A percentile compares a stretch with the other conserved stretches of the same genome.
These are phyloP conservation scores for Drosophila cognata DNA, from an alignment of 2,888 invertebrate species.

Conservation along the genomic window DNA sequence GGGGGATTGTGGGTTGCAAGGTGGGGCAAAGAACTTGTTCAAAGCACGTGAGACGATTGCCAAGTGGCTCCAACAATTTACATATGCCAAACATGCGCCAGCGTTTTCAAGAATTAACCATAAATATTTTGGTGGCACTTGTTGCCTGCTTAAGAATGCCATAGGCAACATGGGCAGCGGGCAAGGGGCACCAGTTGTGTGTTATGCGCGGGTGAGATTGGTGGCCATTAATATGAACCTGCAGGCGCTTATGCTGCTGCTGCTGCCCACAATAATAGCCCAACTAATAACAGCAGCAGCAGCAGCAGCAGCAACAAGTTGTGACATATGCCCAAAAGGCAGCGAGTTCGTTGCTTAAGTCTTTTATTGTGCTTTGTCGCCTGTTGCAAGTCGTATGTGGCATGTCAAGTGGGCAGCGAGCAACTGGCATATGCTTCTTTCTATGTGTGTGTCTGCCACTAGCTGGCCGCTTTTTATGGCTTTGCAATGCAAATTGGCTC, in stretches of 20 bases:
- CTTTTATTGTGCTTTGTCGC: slow-evolving; percentile 51
- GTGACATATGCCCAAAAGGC: slow-evolving; percentile 50
- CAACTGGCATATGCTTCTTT: not conserved
- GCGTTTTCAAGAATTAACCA: slow-evolving; percentile 60
- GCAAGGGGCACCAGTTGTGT: not conserved
- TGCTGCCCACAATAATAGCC: slow-evolving; percentile 19
- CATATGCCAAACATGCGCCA: slow-evolving; percentile 67
- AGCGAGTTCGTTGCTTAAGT: slow-evolving; percentile 60
- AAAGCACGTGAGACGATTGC: slow-evolving; percentile 57
- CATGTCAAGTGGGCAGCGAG: slow-evolving; percentile 32
- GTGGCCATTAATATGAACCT: slow-evolving; percentile 51
- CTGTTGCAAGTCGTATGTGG: slow-evolving; percentile 8
- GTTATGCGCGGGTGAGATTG: not conserved
- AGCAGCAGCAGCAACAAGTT: slow-evolving; percentile 18
- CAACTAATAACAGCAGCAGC: not conserved
- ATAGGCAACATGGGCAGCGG: not conserved
- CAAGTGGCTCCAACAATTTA: slow-evolving; percentile 36
- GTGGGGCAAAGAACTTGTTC: slow-evolving; percentile 25
- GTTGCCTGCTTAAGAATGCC: slow-evolving; percentile 35
- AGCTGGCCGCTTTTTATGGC: slow-evolving; percentile 32
- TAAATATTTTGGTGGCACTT: slow-evolving; percentile 54
- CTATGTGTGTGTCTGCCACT: slow-evolving; percentile 1
- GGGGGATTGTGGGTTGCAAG: not conserved
- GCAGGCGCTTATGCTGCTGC: slow-evolving; percentile 37
- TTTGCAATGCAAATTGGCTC: slow-evolving; percentile 56